Conservation (phyloP, 1,140 invertebrate species). For the Pogonus chalceus region DNA sequence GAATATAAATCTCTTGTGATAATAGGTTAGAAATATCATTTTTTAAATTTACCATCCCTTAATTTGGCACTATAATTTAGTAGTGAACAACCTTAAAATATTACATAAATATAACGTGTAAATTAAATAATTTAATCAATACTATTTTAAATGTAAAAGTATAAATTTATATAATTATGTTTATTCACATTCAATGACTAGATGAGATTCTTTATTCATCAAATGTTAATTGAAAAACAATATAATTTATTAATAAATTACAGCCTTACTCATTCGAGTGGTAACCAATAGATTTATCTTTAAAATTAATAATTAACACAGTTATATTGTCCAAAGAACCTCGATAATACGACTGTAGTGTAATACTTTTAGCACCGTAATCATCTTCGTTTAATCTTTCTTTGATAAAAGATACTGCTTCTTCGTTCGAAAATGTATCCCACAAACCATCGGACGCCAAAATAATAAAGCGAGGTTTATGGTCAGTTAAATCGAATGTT, state of each 20-base stretch:
- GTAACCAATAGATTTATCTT: slow-evolving; percentile 38
- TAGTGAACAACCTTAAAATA: too few species aligned
- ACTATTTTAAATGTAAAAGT: slow-evolving; percentile 4
- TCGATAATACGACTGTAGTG: slow-evolving; percentile 80
- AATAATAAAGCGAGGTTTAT: slow-evolving; percentile 81
- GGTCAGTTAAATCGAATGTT: slow-evolving; percentile 79
- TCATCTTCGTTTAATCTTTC: slow-evolving; percentile 72
- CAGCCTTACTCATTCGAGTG: not conserved
- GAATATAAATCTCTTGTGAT: too few species aligned
- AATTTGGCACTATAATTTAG: too few species aligned
- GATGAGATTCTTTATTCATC: not conserved
- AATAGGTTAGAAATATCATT: too few species aligned
- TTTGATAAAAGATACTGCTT: slow-evolving; percentile 80
- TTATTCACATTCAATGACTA: not conserved
- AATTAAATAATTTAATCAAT: slow-evolving; percentile 3
- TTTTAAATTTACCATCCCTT: too few species aligned
- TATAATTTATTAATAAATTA: not conserved
- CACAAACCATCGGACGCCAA: slow-evolving; percentile 91
- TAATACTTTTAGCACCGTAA: slow-evolving; percentile 82
- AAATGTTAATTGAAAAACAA: not conserved
- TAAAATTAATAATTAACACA: slow-evolving; percentile 82
- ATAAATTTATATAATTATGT: not conserved
- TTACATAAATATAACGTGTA: too few species aligned
- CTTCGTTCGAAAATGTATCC: slow-evolving; percentile 92
- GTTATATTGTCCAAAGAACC: slow-evolving; percentile 95